These are phyloP conservation scores for Montipora cactus DNA, from an alignment of 64 coral and sea anemone genomes.

Conservation along the genomic window DNA sequence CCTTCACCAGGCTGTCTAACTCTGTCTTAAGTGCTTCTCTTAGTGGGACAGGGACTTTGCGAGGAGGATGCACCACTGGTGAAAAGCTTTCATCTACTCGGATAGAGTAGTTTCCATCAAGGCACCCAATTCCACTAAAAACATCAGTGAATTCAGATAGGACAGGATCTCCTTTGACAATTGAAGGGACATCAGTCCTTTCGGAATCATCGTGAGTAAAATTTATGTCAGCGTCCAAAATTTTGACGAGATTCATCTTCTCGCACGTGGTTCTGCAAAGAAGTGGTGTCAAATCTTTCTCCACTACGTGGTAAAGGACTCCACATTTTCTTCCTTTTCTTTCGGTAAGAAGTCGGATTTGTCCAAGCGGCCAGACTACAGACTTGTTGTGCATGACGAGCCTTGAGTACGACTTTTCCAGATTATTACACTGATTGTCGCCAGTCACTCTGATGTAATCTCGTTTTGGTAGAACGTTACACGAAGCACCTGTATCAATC, in stretches of 20 bases:
- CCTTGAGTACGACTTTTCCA: no score
- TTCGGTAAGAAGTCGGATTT: not conserved
- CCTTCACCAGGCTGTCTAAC: no score
- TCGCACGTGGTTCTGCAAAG: constrained; percentile 47
- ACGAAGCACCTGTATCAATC: no score
- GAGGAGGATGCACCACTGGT: no score
- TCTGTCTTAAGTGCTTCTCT: no score
- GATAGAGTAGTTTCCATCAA: not conserved
- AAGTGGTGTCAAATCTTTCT: constrained; percentile 55
- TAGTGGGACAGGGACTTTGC: no score
- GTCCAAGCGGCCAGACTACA: no score
- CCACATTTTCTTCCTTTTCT: constrained; percentile 44
- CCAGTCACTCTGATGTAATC: no score
- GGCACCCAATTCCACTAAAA: constrained; percentile 46
- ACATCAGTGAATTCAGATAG: constrained; percentile 46
- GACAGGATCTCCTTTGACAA: constrained; percentile 31
- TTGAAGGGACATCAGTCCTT: constrained; percentile 30
- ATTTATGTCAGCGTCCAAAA: constrained; percentile 46
- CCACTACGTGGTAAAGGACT: constrained; percentile 50
- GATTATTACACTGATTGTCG: no score
- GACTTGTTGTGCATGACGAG: no score
- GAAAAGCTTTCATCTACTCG: no score
- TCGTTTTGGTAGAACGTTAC: no score
- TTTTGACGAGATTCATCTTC: constrained; percentile 59
- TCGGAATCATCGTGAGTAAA: constrained; percentile 14